These are phyloP conservation scores for Nomada flava DNA, from an alignment of 2,888 invertebrate species.

Conservation along the genomic window DNA sequence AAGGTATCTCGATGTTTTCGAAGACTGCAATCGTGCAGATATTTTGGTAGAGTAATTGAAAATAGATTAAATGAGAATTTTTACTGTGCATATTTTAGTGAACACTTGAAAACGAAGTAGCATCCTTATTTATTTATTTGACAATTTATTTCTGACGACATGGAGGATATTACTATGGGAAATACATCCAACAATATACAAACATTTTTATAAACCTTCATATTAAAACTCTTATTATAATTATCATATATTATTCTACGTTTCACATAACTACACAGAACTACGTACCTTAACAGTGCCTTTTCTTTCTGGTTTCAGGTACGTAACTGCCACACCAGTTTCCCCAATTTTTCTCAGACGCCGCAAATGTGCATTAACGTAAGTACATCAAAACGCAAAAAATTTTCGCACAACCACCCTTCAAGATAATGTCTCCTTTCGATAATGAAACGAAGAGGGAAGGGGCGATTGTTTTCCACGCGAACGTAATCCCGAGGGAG, in stretches of 20 bases:
- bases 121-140: too few species aligned
- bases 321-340: conserved; percentile 2
- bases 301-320: conserved; percentile 33
- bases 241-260: neutral
- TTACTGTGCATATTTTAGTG: neutral
- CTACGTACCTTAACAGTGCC: neutral
- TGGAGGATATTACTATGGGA: too few species aligned
- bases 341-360: neutral
- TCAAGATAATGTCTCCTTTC: conserved; percentile 7
- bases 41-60: neutral
- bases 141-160: too few species aligned
- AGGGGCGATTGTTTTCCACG: conserved; percentile 48
- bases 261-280: too few species aligned
- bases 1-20: neutral
- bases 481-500: conserved; percentile 48
- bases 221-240: too few species aligned
- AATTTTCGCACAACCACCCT: conserved; percentile 22
- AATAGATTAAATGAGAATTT: neutral
- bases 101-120: too few species aligned
- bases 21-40: neutral
- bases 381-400: conserved; percentile 47
- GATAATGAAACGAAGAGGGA: conserved; percentile 40
- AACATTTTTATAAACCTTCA: too few species aligned
- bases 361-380: conserved; percentile 27
- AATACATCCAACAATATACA: too few species aligned